phyloP scores from a whole-genome alignment of 2,113 vertebrate genomes.

The Muntiacus reevesi region DNA sequence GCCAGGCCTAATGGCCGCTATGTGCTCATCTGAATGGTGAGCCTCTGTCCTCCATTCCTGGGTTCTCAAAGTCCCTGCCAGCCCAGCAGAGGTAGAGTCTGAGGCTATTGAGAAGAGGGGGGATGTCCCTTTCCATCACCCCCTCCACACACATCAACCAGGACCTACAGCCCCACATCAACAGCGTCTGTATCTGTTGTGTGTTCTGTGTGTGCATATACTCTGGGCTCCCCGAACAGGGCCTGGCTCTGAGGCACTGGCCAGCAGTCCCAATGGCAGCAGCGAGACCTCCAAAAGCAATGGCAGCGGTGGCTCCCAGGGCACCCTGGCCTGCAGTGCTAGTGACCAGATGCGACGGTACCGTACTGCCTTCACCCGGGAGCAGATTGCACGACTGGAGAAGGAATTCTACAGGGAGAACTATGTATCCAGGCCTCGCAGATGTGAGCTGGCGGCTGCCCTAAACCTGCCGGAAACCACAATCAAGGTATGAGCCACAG shows the following conservation, averaged over 20 bases:
- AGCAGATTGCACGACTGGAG: slow-evolving; percentile 96
- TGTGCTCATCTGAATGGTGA: neutral
- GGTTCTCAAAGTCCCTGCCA: neutral
- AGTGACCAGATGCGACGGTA: slow-evolving; percentile 97
- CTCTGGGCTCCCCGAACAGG: slow-evolving; percentile 76
- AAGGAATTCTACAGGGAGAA: slow-evolving; percentile 99
- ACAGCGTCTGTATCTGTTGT: slow-evolving; percentile 35
- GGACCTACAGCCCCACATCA: neutral
- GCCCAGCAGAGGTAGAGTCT: neutral
- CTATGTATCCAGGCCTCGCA: slow-evolving; percentile 96
- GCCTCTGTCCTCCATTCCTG: neutral
- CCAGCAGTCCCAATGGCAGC: slow-evolving; percentile 76
- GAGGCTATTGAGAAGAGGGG: neutral
- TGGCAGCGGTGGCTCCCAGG: slow-evolving; percentile 83
- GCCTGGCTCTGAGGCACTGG: slow-evolving; percentile 77
- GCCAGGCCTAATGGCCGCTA: neutral
- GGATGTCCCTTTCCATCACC: neutral
- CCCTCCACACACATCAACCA: neutral
- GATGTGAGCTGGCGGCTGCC: slow-evolving; percentile 96
- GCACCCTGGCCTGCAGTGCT: slow-evolving; percentile 89
- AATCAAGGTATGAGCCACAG: slow-evolving; percentile 89
- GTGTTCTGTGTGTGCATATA: slow-evolving; percentile 51
- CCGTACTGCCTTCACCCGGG: slow-evolving; percentile 96
- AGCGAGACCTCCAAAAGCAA: slow-evolving; percentile 86
- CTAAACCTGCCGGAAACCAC: slow-evolving; percentile 98